Evolutionary conservation across 2,888 invertebrate species (phyloP), one percentile per base, ranked within the genome.

Genomic region (Anaspis maculata): DNA sequence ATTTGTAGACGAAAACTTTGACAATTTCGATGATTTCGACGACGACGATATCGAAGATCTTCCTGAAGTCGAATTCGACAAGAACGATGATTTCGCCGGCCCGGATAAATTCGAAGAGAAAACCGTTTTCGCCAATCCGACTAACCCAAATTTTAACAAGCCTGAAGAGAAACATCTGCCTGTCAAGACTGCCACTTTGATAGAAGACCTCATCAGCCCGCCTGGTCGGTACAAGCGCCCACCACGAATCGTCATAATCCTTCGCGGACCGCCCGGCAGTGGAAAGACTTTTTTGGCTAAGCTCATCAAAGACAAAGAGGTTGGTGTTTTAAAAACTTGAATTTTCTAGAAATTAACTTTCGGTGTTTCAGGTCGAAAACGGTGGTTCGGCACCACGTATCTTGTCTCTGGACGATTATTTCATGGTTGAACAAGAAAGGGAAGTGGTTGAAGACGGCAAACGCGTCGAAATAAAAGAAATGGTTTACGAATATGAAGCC

Each of bases 391-490:
- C 89, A n/a, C 91, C 88, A 0, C 74, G 95, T 46, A 89, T 96
- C 55, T 72, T 96, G 56, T 91, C 90, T 39, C 76, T 96, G 39
- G 95, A 96, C 62, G 95, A 96, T 67, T 96, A 96, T 66, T 96
- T 94, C 57, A 83, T 94, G 75, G 79, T 85, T 37, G 89, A 89
- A 64, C 78, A 80, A 38, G 89, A 88, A 64, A 73, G 78, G 45
- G 79, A 79, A 51, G 73, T 76, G 30, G 73, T 76, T 3, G 72
- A 77, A 42, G 82, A 82, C 40, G 86, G 86, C 9, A 83, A 83
- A 62, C 75, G 72, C 57, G 72, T 83, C 34, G 73, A 61, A 58
- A 64, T 71, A 31, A 80, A 79, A 71, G 79, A 81, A 39, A 76
- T 88, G 68, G 80, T 83, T 46, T 91, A 94, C 63, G 92, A 95